These are phyloP conservation scores for Anser brachyrhynchus DNA, from an alignment of 2,113 vertebrate genomes.

Conservation along the genomic window DNA sequence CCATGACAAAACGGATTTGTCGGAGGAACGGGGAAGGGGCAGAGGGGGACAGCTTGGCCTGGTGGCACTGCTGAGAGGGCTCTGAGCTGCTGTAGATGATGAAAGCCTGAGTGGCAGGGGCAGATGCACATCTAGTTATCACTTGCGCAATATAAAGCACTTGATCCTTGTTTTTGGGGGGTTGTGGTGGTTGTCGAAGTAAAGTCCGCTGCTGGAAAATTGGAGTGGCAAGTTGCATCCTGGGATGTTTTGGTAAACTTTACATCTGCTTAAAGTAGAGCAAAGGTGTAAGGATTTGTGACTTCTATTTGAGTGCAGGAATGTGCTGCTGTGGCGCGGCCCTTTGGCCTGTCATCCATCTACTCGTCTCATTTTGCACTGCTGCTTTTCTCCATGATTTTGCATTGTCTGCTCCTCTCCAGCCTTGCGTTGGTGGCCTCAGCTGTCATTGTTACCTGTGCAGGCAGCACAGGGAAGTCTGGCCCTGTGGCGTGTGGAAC, in stretches of 20 bases:
- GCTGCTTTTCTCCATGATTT: background rate
- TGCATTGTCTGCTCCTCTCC: background rate
- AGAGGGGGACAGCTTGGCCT: background rate
- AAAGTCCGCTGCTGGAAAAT: background rate
- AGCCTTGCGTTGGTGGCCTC: rapidly evolving
- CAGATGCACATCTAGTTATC: background rate
- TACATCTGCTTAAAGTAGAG: background rate
- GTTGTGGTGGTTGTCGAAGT: background rate
- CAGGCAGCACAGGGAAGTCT: background rate
- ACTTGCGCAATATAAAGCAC: background rate
- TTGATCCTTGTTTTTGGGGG: background rate
- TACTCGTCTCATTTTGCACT: background rate
- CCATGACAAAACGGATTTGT: background rate
- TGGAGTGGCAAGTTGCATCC: background rate
- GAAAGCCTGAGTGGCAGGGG: background rate
- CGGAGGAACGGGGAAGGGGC: background rate
- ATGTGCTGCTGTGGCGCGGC: background rate
- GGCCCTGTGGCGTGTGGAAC: background rate
- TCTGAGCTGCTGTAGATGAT: background rate
- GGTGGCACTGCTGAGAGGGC: background rate
- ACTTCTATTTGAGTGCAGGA: background rate
- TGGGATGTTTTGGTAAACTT: background rate
- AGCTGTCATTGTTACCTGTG: background rate
- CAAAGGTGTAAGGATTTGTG: rapidly evolving
- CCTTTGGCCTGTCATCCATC: background rate